Base-by-base conservation (phyloP, 1,140 invertebrate species). In the Drosophila littoralis region DNA sequence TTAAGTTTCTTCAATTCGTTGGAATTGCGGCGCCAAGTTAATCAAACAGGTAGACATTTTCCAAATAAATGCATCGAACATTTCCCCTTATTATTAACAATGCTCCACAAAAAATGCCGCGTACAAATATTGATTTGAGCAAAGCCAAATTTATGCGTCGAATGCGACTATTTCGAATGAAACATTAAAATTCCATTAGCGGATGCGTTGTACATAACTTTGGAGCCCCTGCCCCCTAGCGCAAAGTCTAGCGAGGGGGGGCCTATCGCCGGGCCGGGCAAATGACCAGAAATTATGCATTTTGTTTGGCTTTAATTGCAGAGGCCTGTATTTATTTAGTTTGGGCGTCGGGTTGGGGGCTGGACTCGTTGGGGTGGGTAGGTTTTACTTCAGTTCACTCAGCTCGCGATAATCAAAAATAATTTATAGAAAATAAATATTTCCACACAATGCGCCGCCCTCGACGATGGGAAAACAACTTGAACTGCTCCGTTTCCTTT, bases 171-270 rank as follows among this genome's bases (percentile, higher is more conserved):
- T 76, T 89, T 88, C 84, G 48, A 89, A 89, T 83, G 84, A 89
- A 88, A 88, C 83, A 88, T 88, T 88, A 89, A 88, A 88, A 89
- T 88, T 88, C 83, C 83, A 88, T 88, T 88, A 88, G 84, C 83
- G 83, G 79, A 89, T 83, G 80, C 66, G 43, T 50, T 64, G 70
- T 36, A 77, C 81, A 85, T 85, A 85, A 85, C 81, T 75, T 81
- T 70, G 22, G 4, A 3, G 4, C 22, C 22, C 22, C 22, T 28
- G 22, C 22, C 22, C 22, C 22, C 22, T 0, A 28, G 4, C 22
- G 22, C 52, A 9, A 17, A 7, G 40, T 7, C 42, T 33, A 6
- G 13, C 32, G 7, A 42, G 7, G 32, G 10, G 7, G 32, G 36
- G 35, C 70, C 52, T 52, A 61, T 67, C 59, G 64, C 58, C 57